Evolutionary conservation across 1,140 invertebrate species (phyloP), one percentile per base, ranked within the genome.

Genomic region (Papilio dardanus): DNA sequence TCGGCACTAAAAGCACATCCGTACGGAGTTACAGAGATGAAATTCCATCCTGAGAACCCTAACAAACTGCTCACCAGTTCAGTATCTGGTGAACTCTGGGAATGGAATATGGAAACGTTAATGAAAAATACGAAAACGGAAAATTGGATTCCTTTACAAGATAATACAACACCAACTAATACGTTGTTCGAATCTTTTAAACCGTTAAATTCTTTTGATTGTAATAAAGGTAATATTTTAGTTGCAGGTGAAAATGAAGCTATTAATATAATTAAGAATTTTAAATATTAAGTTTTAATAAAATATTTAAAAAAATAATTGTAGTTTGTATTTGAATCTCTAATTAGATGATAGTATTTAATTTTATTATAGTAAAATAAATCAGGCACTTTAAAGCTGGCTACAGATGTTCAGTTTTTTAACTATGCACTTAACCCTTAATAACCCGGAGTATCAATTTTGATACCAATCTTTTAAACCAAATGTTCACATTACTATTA

Each of bases 161-260:
- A 77, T 95, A 96, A 82, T 94, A 95, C 88, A 24, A 94, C 98
- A 79, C 95, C 96, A 83, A 96, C 97, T 0, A 96, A 94, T 24
- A 95, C 96, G 1, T 84, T 98, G 2, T 96, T 97, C 88, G 94
- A 95, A 2, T 91, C 94, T 46, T 92, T 97, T 71, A 96, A 97
- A 84, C 93, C 97, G 0, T 94, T 98, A 37, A 98, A 98, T 81
- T 96, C 95, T 73, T 93, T 98, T 35, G 96, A 98, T 90, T 95
- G 97, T 50, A 95, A 96, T 80, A 95, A 95, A 80, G 95, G 95
- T 46, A 96, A 94, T 58, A 89, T 98, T 33, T 81, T 98, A 4
- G 97, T 96, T 94, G 96, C 97, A 31, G 96, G 96, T 78, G 97
- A 98, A 87, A 97, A 97, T 89, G 97, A 98, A 94, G 96, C 97